Evolutionary conservation across 2,797 vertebrate species (phyloP).

Genomic region (Chromobotia macracanthus): DNA sequence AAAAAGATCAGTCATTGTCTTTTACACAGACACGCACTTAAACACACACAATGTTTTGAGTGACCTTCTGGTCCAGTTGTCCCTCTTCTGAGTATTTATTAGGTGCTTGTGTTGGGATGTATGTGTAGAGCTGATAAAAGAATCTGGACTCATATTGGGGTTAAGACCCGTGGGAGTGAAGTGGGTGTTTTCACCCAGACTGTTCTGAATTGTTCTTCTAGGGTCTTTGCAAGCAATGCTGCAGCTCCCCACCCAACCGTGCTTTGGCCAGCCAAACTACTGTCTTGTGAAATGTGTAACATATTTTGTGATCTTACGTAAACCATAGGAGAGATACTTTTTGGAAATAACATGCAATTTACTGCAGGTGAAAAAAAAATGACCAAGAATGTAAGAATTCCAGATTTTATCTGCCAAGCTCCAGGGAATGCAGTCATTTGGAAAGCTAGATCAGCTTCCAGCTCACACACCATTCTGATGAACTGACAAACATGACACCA

Average conservation of each 20-base stretch:
- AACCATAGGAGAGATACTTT: conserved; percentile 60
- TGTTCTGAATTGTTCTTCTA: conserved; percentile 54
- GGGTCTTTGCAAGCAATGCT: conserved; percentile 33
- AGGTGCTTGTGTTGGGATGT: conserved; percentile 40
- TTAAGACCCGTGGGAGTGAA: conserved; percentile 38
- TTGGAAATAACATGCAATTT: conserved; percentile 60
- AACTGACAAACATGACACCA: conserved; percentile 41
- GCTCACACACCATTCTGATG: conserved; percentile 51
- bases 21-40: conserved; percentile 18
- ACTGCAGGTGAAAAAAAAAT: conserved; percentile 46
- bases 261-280: conserved; percentile 49
- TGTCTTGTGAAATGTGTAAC: conserved; percentile 59
- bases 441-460: conserved; percentile 43
- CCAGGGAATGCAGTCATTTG: conserved; percentile 46
- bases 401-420: conserved; percentile 55
- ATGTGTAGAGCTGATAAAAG: conserved; percentile 46
- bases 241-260: conserved; percentile 48
- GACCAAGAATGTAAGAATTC: conserved; percentile 54
- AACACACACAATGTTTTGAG: conserved; percentile 31
- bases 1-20: conserved; percentile 33
- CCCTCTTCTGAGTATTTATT: conserved; percentile 40
- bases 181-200: conserved; percentile 56
- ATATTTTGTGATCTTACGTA: conserved; percentile 60
- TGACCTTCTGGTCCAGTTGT: conserved; percentile 46
- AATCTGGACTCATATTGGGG: conserved; percentile 43